Conservation (phyloP, 2,888 invertebrate species). For the Agrotis exclamationis region DNA sequence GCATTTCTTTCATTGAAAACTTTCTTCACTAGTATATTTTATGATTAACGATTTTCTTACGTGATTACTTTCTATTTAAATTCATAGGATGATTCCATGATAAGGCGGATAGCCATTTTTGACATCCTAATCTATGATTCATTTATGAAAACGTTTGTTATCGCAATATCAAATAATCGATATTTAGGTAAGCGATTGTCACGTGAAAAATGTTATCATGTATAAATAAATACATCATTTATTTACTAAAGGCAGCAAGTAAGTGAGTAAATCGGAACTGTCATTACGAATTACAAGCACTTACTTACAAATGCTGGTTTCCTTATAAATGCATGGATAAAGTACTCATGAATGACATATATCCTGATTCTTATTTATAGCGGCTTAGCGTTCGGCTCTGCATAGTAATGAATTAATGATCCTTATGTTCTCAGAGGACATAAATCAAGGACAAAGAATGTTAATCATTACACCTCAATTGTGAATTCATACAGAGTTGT, state of each 20-base stretch:
- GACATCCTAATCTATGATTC: conserved; percentile 28
- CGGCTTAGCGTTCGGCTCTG: conserved; percentile 25
- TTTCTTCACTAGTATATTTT: no score
- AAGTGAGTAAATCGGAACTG: conserved; percentile 2
- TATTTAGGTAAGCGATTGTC: conserved; percentile 24
- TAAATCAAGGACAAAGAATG: conserved; percentile 45
- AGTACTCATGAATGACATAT: conserved; percentile 36
- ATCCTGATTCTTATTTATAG: conserved; percentile 51
- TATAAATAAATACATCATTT: not conserved
- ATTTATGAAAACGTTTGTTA: conserved; percentile 23
- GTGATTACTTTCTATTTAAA: not conserved
- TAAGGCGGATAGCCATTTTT: conserved; percentile 19
- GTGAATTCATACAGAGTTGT: conserved; percentile 21
- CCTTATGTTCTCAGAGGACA: conserved; percentile 22
- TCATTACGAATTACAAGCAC: not conserved
- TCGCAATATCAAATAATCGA: conserved; percentile 32
- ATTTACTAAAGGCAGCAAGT: not conserved
- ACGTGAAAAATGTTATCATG: conserved; percentile 1
- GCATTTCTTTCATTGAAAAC: no score
- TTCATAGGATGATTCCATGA: conserved; percentile 24
- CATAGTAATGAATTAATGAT: conserved; percentile 55
- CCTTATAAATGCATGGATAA: conserved; percentile 32
- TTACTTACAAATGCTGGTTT: conserved; percentile 26
- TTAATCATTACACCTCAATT: conserved; percentile 9
- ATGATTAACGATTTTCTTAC: not conserved